Conservation (phyloP, 2,797 vertebrate species). For the Meda fulgida region DNA sequence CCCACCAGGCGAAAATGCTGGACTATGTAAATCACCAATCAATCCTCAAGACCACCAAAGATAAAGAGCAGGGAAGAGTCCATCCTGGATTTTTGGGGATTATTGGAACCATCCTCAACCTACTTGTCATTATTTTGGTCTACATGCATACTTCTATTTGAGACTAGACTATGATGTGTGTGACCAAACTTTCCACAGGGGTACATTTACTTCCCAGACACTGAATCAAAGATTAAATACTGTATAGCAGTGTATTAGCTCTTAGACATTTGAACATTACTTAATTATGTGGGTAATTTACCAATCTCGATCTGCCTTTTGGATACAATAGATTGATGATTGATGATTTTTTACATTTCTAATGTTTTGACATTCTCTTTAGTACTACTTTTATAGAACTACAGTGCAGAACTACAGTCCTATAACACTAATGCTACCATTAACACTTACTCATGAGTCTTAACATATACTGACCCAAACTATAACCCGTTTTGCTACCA, state of each 20-base stretch:
- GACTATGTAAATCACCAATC: slow-evolving; percentile 78
- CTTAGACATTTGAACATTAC: neutral
- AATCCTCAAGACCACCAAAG: slow-evolving; percentile 77
- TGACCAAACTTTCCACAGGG: neutral
- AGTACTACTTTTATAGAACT: neutral
- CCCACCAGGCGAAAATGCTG: slow-evolving; percentile 79
- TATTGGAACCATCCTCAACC: slow-evolving; percentile 82
- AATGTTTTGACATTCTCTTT: no score
- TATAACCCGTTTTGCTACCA: neutral
- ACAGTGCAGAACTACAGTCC: neutral
- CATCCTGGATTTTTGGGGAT: slow-evolving; percentile 83
- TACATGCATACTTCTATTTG: slow-evolving; percentile 85
- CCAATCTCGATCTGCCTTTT: neutral
- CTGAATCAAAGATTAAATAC: neutral
- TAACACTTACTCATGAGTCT: neutral
- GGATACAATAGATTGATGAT: neutral
- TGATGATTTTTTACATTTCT: no score
- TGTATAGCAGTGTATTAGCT: neutral
- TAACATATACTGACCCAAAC: neutral
- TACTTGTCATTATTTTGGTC: slow-evolving; percentile 83
- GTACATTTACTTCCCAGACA: neutral
- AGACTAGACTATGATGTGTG: slow-evolving; percentile 35
- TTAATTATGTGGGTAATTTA: neutral
- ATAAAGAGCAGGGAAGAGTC: slow-evolving; percentile 82
- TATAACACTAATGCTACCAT: neutral